Evolutionary conservation across 1,140 invertebrate genomes (phyloP).

Genomic region (Conopomorpha cramerella): DNA sequence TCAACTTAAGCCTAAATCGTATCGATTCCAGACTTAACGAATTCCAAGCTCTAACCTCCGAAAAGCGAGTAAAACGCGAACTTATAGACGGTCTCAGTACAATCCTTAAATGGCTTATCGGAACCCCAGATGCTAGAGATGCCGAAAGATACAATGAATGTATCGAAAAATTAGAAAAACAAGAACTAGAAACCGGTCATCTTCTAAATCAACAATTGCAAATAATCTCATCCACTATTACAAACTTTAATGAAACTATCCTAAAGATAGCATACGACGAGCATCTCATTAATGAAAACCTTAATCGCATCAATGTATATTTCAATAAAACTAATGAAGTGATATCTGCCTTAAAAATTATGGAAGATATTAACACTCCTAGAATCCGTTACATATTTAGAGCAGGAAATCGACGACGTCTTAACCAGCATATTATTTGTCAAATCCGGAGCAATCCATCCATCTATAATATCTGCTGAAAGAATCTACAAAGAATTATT

Average conservation of each 20-base stretch:
- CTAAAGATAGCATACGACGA: conserved; percentile 13
- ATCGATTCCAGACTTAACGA: conserved; percentile 7
- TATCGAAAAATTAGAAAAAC: conserved; percentile 14
- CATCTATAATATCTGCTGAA: conserved; percentile 15
- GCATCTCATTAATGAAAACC: conserved; percentile 15
- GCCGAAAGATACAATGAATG: conserved; percentile 14
- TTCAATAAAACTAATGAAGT: conserved; percentile 9
- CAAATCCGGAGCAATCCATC: conserved; percentile 19
- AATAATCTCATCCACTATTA: conserved; percentile 11
- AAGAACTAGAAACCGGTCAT: conserved; percentile 7
- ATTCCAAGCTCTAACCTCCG: too few relatives aligned
- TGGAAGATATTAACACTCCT: conserved; percentile 10
- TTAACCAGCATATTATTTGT: conserved; percentile 18
- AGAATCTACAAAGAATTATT: conserved; percentile 16
- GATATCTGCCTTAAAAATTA: conserved; percentile 11
- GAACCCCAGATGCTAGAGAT: conserved; percentile 18
- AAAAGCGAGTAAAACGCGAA: conserved; percentile 11
- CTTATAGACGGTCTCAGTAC: conserved; percentile 18
- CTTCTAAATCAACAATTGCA: conserved; percentile 11
- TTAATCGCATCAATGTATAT: conserved; percentile 7
- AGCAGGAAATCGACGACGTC: conserved; percentile 14
- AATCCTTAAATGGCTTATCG: conserved; percentile 27
- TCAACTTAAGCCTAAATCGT: conserved; percentile 10
- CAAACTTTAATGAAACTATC: conserved; percentile 14
- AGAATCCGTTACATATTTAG: conserved; percentile 5